phyloP scores from a whole-genome alignment of 1,140 invertebrate genomes.

The Leptinotarsa texana region DNA sequence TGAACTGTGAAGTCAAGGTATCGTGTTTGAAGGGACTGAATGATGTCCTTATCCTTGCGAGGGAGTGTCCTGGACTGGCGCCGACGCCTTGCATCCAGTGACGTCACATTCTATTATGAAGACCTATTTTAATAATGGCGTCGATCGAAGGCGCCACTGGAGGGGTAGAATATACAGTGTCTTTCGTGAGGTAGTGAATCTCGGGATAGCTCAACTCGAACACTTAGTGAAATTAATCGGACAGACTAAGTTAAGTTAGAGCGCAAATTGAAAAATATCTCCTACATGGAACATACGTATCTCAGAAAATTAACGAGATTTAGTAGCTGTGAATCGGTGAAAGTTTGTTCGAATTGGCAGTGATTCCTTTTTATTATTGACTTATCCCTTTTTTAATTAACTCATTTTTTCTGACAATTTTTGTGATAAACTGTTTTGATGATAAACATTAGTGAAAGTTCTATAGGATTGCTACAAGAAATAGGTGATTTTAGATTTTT shows the following conservation, averaged over 20 bases:
- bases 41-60: slow-evolving; percentile 14
- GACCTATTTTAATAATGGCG: slow-evolving; percentile 50
- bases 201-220: slow-evolving; percentile 46
- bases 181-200: slow-evolving; percentile 44
- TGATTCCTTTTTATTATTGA: slow-evolving; percentile 18
- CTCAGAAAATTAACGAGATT: slow-evolving; percentile 34
- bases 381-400: neutral
- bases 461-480: neutral
- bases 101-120: slow-evolving; percentile 48
- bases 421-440: slow-evolving; percentile 12
- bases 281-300: slow-evolving; percentile 41
- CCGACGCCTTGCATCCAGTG: slow-evolving; percentile 46
- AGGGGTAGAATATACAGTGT: slow-evolving; percentile 22
- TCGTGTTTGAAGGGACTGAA: neutral
- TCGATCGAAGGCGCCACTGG: slow-evolving; percentile 33
- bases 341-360: slow-evolving; percentile 12
- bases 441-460: neutral
- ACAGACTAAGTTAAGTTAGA: slow-evolving; percentile 42
- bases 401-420: neutral
- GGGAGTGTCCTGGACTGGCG: slow-evolving; percentile 46
- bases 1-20: too few species aligned
- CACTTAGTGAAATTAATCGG: slow-evolving; percentile 49
- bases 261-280: slow-evolving; percentile 51
- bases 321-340: slow-evolving; percentile 14
- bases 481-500: slow-evolving; percentile 4